Base-by-base conservation (phyloP, 2,113 vertebrate species). In the Engystomops pustulosus region DNA sequence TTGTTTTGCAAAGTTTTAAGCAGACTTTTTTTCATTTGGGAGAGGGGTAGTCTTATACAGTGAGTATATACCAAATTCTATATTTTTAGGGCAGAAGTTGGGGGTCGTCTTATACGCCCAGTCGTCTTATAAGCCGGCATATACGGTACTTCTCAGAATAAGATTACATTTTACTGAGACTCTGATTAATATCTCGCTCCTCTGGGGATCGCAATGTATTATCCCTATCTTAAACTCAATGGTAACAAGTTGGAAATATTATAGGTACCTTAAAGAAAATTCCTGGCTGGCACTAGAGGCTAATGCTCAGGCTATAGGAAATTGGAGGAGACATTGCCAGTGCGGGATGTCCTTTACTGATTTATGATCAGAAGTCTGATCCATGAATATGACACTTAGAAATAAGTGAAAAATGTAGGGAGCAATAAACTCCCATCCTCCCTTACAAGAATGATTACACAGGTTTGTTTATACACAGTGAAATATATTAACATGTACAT, bases 281-380 rank as follows among this genome's bases (percentile, higher is more conserved):
- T 60, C 51, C 44, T 82, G 60, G 68, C 49, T 82, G 30, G 18
- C 38, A 36, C 80, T 68, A 82, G 49, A 20, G 80, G 68, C 80
- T 82, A 72, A 72, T 72, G 80, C 25, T 72, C 68, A 72, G 23
- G 14, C 45, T 55, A 60, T 34, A 82, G 80, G 60, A 72, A 20
- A 82, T 71, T 82, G 80, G 6, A 82, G 32, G 80, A 72, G 80
- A 82, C 80, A 60, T 68, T 32, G 68, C 62, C 65, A 70, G 79
- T 38, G 47, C 67, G 25, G 67, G 67, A 55, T 82, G 80, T 72
- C 68, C 68, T 72, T 20, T 58, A 30, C 49, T 82, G 80, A 82
- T 82, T 82, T 82, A 82, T 82, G 80, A 72, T 68, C 20, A 72
- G 69, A 34, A 9, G 32, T 60, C 49, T 45, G 68, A n/a, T 38